These are phyloP conservation scores for Acleris emargana DNA, from an alignment of 2,888 invertebrate genomes.

Conservation along the genomic window DNA sequence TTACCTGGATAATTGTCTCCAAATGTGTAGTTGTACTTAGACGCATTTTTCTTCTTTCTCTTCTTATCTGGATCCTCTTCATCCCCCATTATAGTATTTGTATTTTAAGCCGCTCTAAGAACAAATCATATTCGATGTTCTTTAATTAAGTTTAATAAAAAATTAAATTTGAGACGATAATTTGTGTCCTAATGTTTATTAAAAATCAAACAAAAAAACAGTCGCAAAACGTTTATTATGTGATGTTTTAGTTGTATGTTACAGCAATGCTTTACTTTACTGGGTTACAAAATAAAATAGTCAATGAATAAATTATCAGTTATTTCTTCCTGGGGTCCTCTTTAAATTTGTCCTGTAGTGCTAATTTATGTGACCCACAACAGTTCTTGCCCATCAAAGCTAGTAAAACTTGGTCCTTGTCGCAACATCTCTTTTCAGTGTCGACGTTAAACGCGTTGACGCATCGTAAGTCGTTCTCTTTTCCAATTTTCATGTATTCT, in stretches of 20 bases:
- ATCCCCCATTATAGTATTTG: slow-evolving; percentile 56
- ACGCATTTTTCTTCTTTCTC: slow-evolving; percentile 70
- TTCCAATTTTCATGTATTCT: slow-evolving; percentile 69
- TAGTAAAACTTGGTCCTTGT: slow-evolving; percentile 67
- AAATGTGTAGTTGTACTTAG: slow-evolving; percentile 77
- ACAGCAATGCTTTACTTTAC: slow-evolving; percentile 36
- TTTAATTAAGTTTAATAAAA: too few species aligned
- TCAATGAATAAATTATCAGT: slow-evolving; percentile 49
- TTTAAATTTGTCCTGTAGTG: slow-evolving; percentile 67
- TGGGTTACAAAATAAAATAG: slow-evolving; percentile 80
- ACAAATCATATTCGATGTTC: slow-evolving; percentile 12
- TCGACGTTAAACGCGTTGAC: slow-evolving; percentile 70
- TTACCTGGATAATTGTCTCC: slow-evolving; percentile 81
- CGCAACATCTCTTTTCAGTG: slow-evolving; percentile 74
- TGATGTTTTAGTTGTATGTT: slow-evolving; percentile 41
- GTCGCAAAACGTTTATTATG: slow-evolving; percentile 46
- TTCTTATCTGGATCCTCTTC: slow-evolving; percentile 66
- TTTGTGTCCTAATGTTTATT: not conserved
- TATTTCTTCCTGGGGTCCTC: slow-evolving; percentile 49
- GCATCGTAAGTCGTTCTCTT: slow-evolving; percentile 69
- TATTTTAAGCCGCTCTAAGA: slow-evolving; percentile 11
- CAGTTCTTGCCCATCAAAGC: slow-evolving; percentile 67
- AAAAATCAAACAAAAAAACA: slow-evolving; percentile 37
- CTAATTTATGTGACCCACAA: slow-evolving; percentile 72
- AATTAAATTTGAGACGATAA: too few species aligned